Conservation (phyloP, 2,888 invertebrate species). For the Andrena marginata region DNA sequence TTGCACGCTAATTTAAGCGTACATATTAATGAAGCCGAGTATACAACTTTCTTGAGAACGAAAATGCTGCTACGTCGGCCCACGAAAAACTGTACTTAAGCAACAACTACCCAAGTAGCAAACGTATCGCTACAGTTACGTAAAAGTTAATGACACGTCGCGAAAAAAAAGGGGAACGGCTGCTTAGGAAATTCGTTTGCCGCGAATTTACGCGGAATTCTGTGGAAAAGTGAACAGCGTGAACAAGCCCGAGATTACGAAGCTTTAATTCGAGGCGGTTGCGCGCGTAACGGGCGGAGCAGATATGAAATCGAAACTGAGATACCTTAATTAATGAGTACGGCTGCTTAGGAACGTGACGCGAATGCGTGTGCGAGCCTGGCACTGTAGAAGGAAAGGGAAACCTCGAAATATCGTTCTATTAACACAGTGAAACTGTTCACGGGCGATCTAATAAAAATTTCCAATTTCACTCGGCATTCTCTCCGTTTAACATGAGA, state of each 20-base stretch:
- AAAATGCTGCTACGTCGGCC: background rate
- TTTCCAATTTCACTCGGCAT: conserved; percentile 45
- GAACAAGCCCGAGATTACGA: background rate
- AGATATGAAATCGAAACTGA: conserved; percentile 73
- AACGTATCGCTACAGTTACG: conserved; percentile 19
- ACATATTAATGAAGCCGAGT: background rate
- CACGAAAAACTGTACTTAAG: conserved; percentile 24
- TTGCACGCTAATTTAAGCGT: background rate
- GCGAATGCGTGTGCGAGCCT: conserved; percentile 6
- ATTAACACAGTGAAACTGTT: conserved; percentile 56
- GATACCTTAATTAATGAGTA: conserved; percentile 70
- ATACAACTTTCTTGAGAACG: background rate
- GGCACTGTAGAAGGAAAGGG: conserved; percentile 31
- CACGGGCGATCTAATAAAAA: conserved; percentile 25
- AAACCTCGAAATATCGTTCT: conserved; percentile 53
- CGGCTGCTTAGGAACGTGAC: conserved; percentile 46
- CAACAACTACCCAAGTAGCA: conserved; percentile 32
- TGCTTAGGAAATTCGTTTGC: conserved; percentile 29
- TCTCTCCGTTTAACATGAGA: background rate
- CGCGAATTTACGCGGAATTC: conserved; percentile 30
- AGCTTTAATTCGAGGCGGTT: conserved; percentile 35
- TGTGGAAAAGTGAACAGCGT: conserved; percentile 9
- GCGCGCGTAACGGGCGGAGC: conserved; percentile 58
- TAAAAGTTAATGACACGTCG: conserved; percentile 36
- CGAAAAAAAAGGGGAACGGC: conserved; percentile 27